Evolutionary conservation across 2,888 invertebrate genomes (phyloP).

Genomic region (Rapana venosa): DNA sequence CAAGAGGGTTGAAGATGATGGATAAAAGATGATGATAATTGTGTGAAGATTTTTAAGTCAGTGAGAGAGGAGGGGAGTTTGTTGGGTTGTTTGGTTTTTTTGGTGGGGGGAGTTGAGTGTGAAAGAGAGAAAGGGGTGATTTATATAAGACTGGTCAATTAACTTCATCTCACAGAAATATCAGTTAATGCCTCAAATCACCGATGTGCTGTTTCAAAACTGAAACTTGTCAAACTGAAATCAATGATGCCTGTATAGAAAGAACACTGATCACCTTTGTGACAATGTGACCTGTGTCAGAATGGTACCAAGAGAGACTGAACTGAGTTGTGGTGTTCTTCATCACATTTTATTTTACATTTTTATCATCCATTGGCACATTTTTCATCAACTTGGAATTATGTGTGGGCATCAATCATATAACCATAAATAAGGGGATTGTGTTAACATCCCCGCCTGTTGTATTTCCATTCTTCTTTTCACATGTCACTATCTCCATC

Average conservation of each 20-base stretch:
- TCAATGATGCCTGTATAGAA: neutral
- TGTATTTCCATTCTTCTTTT: neutral
- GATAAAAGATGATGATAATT: neutral
- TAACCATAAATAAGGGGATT: neutral
- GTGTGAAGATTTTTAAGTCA: neutral
- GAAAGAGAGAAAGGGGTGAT: neutral
- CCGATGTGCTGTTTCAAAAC: constrained; percentile 24
- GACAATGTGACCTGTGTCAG: neutral
- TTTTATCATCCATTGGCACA: neutral
- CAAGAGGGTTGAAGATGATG: neutral
- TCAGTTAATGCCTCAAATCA: constrained; percentile 22
- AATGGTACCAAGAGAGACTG: neutral
- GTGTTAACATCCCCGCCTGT: neutral
- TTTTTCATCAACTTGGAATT: neutral
- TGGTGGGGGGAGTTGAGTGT: neutral
- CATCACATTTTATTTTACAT: neutral
- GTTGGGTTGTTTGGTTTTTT: neutral
- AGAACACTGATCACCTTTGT: neutral
- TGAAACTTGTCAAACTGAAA: constrained; percentile 2
- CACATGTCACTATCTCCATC: neutral
- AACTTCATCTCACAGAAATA: neutral
- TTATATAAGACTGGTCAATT: neutral
- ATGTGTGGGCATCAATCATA: neutral
- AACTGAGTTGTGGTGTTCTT: neutral
- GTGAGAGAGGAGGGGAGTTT: neutral